These are phyloP conservation scores for Blastobasis lacticolella DNA, from an alignment of 2,888 invertebrate species.

Conservation along the genomic window DNA sequence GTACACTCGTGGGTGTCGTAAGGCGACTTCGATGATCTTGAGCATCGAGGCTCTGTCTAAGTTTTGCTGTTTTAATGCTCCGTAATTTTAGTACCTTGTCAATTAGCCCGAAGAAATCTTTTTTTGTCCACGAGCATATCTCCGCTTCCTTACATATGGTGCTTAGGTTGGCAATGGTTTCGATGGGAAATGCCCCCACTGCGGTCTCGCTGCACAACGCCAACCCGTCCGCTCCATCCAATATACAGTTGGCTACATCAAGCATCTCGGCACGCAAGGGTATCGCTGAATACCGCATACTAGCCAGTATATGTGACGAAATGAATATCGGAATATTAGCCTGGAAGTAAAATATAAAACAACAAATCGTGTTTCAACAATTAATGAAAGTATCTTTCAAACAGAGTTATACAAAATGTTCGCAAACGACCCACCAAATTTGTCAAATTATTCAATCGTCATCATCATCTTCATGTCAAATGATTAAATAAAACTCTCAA, in stretches of 20 bases:
- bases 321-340: slow-evolving; percentile 47
- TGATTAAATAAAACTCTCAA: neutral
- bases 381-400: neutral
- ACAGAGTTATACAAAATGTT: neutral
- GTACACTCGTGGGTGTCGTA: neutral
- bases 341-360: slow-evolving; percentile 22
- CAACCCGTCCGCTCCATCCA: slow-evolving; percentile 82
- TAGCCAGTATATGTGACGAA: slow-evolving; percentile 45
- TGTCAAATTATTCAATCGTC: neutral
- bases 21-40: neutral
- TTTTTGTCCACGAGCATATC: slow-evolving; percentile 75
- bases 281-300: slow-evolving; percentile 43
- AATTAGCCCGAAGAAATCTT: slow-evolving; percentile 51
- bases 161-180: slow-evolving; percentile 54
- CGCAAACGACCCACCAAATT: neutral
- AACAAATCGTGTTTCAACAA: neutral
- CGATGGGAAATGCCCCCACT: slow-evolving; percentile 75
- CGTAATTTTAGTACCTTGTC: slow-evolving; percentile 35
- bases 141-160: slow-evolving; percentile 80
- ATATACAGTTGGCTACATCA: slow-evolving; percentile 81
- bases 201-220: slow-evolving; percentile 82
- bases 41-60: neutral
- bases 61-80: neutral
- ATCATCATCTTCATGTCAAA: neutral
- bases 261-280: slow-evolving; percentile 76